Base-by-base conservation (phyloP, 2,888 invertebrate genomes). In the Rambutsinella grinnellia region DNA sequence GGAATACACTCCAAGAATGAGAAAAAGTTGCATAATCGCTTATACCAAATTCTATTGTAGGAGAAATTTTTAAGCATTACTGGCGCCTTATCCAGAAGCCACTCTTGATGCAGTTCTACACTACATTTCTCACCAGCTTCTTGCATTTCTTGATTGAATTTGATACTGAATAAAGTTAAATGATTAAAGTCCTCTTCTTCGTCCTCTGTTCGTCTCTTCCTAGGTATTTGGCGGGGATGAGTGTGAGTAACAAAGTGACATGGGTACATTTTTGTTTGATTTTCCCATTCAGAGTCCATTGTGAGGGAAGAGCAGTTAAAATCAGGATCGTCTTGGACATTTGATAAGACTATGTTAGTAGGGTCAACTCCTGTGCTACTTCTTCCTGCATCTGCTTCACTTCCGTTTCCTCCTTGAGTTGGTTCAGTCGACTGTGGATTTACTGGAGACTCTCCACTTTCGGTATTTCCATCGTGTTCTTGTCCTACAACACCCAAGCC, bases 1-100 rank as follows among this genome's bases (percentile, higher is more conserved):
- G 65, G 65, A n/a, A 65, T 26, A 23, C 65, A 65, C 19, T 65
- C 65, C 36, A 65, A n/a, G 15, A 28, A 65, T 3, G 65, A 65
- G 53, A 65, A 65, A 5, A 49, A 49, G 17, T 26, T 65, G 36
- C 65, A 65, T 13, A 65, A 26, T n/a, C 65, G 2, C 53, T 65
- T 49, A 36, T 53, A 65, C 65, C 65, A 65, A 3, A 65, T n/a
- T 5, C 65, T 19, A n/a, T 65, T 36, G 21, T 49, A 54, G 8
- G 65, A 65, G 21, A 23, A 53, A 3, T 28, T 36, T 1, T 26
- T 15, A 8, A 65, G 21, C 1, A 17, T 8, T 10, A 65, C 19
- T 2, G 65, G 65, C 2, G 36, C 65, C 1, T 2, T 15, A 10
- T 65, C 65, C n/a, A n/a, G n/a, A n/a, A n/a, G n/a, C 56, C 8